Percentiles rank a stretch among this genome's conserved stretches.
These are phyloP conservation scores for Chrysolina haemoptera DNA, from an alignment of 2,888 invertebrate genomes.

Conservation along the genomic window DNA sequence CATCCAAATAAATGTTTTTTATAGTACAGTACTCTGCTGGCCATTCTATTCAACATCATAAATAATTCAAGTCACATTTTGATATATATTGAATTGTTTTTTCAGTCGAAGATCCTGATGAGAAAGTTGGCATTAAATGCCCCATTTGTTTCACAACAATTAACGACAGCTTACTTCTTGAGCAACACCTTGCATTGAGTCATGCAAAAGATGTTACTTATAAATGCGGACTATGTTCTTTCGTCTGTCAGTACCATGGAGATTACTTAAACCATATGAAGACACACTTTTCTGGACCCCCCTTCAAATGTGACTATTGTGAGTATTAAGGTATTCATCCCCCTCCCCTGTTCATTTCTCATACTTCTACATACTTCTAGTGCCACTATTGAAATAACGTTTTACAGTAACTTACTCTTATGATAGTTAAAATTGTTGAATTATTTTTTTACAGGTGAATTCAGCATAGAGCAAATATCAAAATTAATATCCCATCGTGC, in stretches of 20 bases:
- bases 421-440: background rate
- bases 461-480: slow-evolving; percentile 70
- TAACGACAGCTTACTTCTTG: slow-evolving; percentile 70
- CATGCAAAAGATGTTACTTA: slow-evolving; percentile 75
- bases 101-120: slow-evolving; percentile 59
- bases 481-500: slow-evolving; percentile 75
- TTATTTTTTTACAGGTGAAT: slow-evolving; percentile 63
- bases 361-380: too few species aligned
- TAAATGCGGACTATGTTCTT: slow-evolving; percentile 76
- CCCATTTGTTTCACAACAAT: slow-evolving; percentile 73
- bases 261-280: slow-evolving; percentile 77
- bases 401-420: too few species aligned
- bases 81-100: background rate
- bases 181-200: slow-evolving; percentile 73
- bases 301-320: slow-evolving; percentile 77
- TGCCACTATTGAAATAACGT: too few species aligned
- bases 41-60: too few species aligned
- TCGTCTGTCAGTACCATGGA: slow-evolving; percentile 76
- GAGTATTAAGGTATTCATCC: slow-evolving; percentile 48
- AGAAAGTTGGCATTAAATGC: slow-evolving; percentile 68
- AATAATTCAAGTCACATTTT: too few species aligned
- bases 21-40: too few species aligned
- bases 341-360: too few species aligned
- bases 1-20: too few species aligned
- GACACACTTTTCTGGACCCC: slow-evolving; percentile 75